Evolutionary conservation across 1,140 invertebrate species (phyloP).

Genomic region (Apis mellifera): DNA sequence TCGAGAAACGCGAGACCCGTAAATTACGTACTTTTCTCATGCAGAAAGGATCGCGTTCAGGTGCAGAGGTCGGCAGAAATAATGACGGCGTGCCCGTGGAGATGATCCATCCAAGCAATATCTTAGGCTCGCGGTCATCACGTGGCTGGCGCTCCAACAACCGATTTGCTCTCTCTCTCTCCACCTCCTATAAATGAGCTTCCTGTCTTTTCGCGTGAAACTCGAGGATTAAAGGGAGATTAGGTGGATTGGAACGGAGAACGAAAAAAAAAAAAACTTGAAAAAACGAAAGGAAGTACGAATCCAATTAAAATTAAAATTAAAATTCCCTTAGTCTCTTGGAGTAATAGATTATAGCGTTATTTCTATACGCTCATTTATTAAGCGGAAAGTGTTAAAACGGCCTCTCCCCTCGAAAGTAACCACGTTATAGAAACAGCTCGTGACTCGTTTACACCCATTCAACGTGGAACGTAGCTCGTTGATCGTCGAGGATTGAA

Average conservation of each 20-base stretch:
- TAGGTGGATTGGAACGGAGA: too few relatives aligned
- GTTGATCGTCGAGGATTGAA: neutral
- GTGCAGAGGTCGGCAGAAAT: constrained; percentile 70
- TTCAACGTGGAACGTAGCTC: constrained; percentile 2
- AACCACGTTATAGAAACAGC: neutral
- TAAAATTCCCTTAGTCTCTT: too few relatives aligned
- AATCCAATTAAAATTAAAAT: too few relatives aligned
- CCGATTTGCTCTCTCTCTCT: constrained; percentile 26
- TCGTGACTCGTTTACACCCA: constrained; percentile 1
- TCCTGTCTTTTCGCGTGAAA: constrained; percentile 47
- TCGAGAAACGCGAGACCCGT: constrained; percentile 76
- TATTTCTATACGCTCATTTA: too few relatives aligned
- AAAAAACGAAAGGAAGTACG: neutral
- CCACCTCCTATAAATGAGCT: constrained; percentile 54
- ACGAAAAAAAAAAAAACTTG: neutral
- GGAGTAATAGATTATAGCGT: neutral
- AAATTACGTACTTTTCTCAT: constrained; percentile 78
- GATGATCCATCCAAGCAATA: constrained; percentile 73
- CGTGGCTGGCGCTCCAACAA: constrained; percentile 44
- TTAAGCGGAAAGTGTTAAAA: neutral
- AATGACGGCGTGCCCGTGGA: constrained; percentile 68
- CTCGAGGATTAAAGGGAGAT: neutral
- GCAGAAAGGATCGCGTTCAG: constrained; percentile 73
- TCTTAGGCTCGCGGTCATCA: constrained; percentile 57
- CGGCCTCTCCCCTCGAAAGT: neutral